phyloP scores from a whole-genome alignment of 1,140 invertebrate genomes.

The Charaxes varanes region DNA sequence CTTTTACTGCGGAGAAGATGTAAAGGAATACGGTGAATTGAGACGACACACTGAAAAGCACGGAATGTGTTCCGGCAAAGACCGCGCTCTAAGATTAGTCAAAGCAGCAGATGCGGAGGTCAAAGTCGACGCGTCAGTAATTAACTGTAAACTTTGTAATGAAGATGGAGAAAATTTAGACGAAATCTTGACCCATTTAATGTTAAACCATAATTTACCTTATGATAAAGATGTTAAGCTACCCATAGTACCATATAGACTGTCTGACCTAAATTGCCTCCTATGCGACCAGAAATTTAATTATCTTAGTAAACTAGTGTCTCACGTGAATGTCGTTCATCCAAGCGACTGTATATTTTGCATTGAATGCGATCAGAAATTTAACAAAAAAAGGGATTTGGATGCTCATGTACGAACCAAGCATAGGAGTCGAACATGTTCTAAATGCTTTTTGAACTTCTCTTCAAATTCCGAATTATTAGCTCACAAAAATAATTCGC shows the following conservation, averaged over 20 bases:
- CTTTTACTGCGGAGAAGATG: conserved; percentile 46
- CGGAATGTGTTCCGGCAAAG: conserved; percentile 32
- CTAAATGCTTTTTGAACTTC: conserved; percentile 31
- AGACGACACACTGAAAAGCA: conserved; percentile 46
- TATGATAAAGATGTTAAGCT: conserved; percentile 42
- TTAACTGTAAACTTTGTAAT: conserved; percentile 41
- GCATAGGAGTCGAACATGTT: conserved; percentile 33
- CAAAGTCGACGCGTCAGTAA: conserved; percentile 47
- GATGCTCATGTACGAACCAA: conserved; percentile 34
- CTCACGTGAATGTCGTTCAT: conserved; percentile 43
- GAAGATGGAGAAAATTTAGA: conserved; percentile 32
- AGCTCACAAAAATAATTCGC: conserved; percentile 8
- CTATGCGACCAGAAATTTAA: conserved; percentile 39
- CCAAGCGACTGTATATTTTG: conserved; percentile 44
- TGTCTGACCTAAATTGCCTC: conserved; percentile 37
- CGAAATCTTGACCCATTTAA: conserved; percentile 42
- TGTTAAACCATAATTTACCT: conserved; percentile 35
- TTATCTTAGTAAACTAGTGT: conserved; percentile 41
- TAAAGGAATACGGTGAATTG: conserved; percentile 35
- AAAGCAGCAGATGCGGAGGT: conserved; percentile 41
- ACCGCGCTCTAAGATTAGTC: conserved; percentile 35
- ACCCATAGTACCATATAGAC: conserved; percentile 35
- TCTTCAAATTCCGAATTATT: conserved; percentile 20
- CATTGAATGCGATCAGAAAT: conserved; percentile 37
- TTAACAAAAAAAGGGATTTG: conserved; percentile 48